Evolutionary conservation across 2,797 vertebrate genomes (phyloP).

Genomic region (Acipenser oxyrinchus): DNA sequence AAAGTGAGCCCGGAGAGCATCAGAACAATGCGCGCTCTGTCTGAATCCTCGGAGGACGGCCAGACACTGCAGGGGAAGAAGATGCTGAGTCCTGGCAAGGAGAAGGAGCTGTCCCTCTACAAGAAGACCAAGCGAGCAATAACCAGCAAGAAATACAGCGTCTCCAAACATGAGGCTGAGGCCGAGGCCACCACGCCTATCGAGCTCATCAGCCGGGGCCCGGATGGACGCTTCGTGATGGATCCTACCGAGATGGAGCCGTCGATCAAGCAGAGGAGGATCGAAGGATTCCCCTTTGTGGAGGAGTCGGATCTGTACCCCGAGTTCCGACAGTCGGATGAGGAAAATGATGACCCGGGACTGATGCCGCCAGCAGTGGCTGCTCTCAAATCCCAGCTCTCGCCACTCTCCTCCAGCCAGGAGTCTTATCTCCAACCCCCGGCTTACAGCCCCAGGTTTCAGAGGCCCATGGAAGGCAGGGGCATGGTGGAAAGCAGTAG

Average conservation of each 20-base stretch:
- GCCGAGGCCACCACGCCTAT: conserved; percentile 94
- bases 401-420: conserved; percentile 94
- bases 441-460: conserved; percentile 94
- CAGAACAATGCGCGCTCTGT: conserved; percentile 67
- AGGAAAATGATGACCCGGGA: conserved; percentile 92
- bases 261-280: conserved; percentile 75
- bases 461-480: conserved; percentile 84
- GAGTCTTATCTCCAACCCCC: conserved; percentile 96
- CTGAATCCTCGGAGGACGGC: conserved; percentile 87
- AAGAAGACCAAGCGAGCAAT: conserved; percentile 98
- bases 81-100: conserved; percentile 83
- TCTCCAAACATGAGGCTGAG: conserved; percentile 84
- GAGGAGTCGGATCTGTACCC: conserved; percentile 98
- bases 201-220: conserved; percentile 93
- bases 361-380: conserved; percentile 81
- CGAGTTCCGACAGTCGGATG: conserved; percentile 96
- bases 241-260: conserved; percentile 75
- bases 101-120: conserved; percentile 88
- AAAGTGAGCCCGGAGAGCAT: conserved; percentile 98
- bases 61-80: conserved; percentile 81
- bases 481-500: conserved; percentile 73
- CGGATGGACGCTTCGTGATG: conserved; percentile 92
- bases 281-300: conserved; percentile 95
- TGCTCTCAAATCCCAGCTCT: conserved; percentile 88
- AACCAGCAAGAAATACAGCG: conserved; percentile 96